phyloP scores from a whole-genome alignment of 2,113 vertebrate genomes.

The Turdus rufiventris region DNA sequence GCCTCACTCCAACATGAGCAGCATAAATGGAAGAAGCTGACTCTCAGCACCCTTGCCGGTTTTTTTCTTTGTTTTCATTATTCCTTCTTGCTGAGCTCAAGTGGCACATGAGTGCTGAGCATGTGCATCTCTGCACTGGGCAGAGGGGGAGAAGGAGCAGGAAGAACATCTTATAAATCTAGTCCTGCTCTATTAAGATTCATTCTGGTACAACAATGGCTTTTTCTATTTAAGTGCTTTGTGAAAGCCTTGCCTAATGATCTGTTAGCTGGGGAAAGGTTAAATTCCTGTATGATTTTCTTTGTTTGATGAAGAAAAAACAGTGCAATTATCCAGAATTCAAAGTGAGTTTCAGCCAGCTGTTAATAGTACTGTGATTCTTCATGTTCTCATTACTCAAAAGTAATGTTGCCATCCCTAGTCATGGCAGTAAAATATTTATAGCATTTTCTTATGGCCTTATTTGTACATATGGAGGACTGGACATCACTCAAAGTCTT shows the following conservation, averaged over 20 bases:
- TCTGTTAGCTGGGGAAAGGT: constrained; percentile 59
- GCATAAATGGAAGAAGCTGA: not conserved
- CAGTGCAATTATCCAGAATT: constrained; percentile 44
- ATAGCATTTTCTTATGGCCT: constrained; percentile 20
- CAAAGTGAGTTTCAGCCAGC: constrained; percentile 53
- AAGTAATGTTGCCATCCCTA: constrained; percentile 25
- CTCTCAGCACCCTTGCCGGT: not conserved
- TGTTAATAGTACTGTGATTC: constrained; percentile 45
- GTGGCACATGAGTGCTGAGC: not conserved
- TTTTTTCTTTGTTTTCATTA: not conserved
- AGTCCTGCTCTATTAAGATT: constrained; percentile 54
- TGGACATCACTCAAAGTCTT: not conserved
- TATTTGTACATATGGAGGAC: not conserved
- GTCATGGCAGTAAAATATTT: constrained; percentile 50
- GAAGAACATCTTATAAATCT: constrained; percentile 16
- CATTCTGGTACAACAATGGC: constrained; percentile 4
- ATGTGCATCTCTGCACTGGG: not conserved
- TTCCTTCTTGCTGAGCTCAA: not conserved
- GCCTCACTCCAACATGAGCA: not conserved
- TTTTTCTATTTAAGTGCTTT: constrained; percentile 47
- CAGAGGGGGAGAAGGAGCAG: not conserved
- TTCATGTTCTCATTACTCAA: constrained; percentile 30
- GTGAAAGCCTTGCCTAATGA: constrained; percentile 45
- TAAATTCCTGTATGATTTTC: constrained; percentile 39
- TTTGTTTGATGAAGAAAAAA: constrained; percentile 59